phyloP scores from a whole-genome alignment of 2,888 invertebrate genomes.

The Eupithecia pulchellata region DNA sequence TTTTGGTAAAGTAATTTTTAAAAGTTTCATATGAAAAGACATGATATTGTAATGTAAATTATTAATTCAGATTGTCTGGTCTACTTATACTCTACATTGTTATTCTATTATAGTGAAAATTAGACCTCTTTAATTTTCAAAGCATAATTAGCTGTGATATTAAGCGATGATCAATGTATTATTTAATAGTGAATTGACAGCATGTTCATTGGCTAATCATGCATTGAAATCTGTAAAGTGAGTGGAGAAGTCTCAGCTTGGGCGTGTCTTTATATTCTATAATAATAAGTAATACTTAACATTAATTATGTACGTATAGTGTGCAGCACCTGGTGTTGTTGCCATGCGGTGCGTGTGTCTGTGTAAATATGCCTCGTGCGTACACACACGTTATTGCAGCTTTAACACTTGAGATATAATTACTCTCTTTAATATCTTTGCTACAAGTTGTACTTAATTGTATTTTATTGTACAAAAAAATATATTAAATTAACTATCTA shows the following conservation, averaged over 20 bases:
- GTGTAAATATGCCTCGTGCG: constrained; percentile 85
- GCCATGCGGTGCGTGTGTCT: constrained; percentile 77
- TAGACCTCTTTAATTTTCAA: constrained; percentile 86
- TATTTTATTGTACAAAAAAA: constrained; percentile 88
- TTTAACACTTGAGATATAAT: constrained; percentile 85
- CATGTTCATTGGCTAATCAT: constrained; percentile 86
- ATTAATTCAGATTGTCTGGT: constrained; percentile 85
- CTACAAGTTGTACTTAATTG: constrained; percentile 89
- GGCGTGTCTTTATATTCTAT: constrained; percentile 84
- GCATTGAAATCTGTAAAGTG: constrained; percentile 84
- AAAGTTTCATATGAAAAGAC: constrained; percentile 84
- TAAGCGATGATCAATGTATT: constrained; percentile 84
- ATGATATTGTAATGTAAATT: constrained; percentile 86
- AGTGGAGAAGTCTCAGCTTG: constrained; percentile 82
- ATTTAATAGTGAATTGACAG: constrained; percentile 83
- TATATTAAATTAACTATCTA: constrained; percentile 87
- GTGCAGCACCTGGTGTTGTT: constrained; percentile 83
- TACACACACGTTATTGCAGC: constrained; percentile 85
- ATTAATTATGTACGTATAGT: constrained; percentile 82
- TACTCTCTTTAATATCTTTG: constrained; percentile 87
- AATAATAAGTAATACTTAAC: constrained; percentile 72
- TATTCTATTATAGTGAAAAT: constrained; percentile 85
- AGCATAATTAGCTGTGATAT: constrained; percentile 86
- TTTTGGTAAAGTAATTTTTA: constrained; percentile 85
- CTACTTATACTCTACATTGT: constrained; percentile 85